These are phyloP conservation scores for Rhagoletis zephyria DNA, from an alignment of 1,140 invertebrate genomes.

Conservation along the genomic window DNA sequence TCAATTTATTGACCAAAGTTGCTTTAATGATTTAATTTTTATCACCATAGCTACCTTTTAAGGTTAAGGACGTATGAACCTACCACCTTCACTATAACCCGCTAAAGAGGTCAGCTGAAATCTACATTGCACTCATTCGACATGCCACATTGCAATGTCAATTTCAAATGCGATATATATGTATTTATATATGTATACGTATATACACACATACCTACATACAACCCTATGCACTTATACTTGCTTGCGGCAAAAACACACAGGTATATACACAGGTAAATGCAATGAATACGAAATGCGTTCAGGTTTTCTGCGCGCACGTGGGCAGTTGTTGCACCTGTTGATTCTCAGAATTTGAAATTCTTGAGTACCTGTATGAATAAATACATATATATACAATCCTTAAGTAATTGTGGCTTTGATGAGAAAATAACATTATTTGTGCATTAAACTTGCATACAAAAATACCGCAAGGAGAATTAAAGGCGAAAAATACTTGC, in stretches of 20 bases:
- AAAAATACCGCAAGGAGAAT: neutral
- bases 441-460: neutral
- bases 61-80: no score
- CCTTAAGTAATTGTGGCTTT: neutral
- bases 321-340: neutral
- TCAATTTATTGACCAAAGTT: neutral
- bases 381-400: no score
- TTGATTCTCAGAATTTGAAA: neutral
- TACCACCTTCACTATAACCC: neutral
- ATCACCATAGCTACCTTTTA: neutral
- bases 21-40: slow-evolving; percentile 5
- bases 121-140: neutral
- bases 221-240: neutral
- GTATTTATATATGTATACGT: neutral
- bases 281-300: slow-evolving; percentile 10
- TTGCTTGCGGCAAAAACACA: neutral
- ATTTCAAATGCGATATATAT: slow-evolving; percentile 23
- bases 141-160: neutral
- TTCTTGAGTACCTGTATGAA: neutral
- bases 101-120: neutral
- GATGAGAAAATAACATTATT: slow-evolving; percentile 22
- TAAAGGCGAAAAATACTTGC: no score
- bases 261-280: neutral
- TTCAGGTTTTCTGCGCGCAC: neutral
- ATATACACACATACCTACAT: neutral